Evolutionary conservation across 2,797 vertebrate genomes (phyloP).

Genomic region (Peromyscus aztecus): DNA sequence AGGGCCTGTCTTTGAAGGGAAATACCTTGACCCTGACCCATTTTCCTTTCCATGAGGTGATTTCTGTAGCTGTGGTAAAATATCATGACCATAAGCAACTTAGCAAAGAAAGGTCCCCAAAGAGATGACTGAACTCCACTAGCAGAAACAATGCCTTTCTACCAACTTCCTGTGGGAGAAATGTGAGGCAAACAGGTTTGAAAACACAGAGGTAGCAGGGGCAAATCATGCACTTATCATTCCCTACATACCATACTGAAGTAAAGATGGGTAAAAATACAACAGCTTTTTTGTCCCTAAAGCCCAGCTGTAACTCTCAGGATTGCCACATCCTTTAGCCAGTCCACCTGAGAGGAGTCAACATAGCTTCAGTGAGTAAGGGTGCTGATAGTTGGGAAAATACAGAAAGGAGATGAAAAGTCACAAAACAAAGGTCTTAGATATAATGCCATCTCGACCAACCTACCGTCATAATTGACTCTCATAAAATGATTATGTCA

Average conservation of each 20-base stretch:
- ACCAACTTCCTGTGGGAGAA: neutral
- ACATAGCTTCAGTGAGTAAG: neutral
- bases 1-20: neutral
- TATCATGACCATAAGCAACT: neutral
- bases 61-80: neutral
- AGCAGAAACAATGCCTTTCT: neutral
- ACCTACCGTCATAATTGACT: neutral
- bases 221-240: neutral
- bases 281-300: neutral
- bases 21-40: neutral
- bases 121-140: neutral
- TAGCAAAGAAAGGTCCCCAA: neutral
- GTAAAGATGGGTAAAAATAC: neutral
- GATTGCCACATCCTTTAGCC: neutral
- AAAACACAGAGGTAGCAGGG: neutral
- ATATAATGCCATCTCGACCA: neutral
- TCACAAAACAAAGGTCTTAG: neutral
- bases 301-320: neutral
- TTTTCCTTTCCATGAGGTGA: neutral
- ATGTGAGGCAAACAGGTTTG: neutral
- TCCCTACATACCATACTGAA: neutral
- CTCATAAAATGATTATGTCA: fast-evolving
- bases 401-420: neutral
- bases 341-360: neutral
- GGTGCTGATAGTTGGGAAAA: neutral